A percentile compares a stretch with the other conserved stretches of the same genome.
phyloP scores from a whole-genome alignment of 2,113 vertebrate genomes.

The Numenius arquata region DNA sequence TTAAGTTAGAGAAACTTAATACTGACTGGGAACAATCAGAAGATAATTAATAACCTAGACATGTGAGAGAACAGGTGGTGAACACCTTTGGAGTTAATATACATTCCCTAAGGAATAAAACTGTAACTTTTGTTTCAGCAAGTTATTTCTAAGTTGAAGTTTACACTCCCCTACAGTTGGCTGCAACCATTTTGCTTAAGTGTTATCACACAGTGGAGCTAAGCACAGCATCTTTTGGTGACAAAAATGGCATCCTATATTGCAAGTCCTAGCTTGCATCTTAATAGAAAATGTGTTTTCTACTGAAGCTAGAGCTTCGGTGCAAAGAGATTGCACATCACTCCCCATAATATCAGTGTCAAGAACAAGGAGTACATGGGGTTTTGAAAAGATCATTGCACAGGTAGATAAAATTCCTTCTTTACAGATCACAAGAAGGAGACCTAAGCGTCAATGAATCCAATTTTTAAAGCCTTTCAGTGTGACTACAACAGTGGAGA shows the following conservation, averaged over 20 bases:
- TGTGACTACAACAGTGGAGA: background rate
- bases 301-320: background rate
- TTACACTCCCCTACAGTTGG: background rate
- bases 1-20: background rate
- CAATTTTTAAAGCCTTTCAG: background rate
- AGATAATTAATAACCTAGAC: background rate
- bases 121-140: background rate
- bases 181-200: background rate
- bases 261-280: background rate
- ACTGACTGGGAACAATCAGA: background rate
- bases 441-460: background rate
- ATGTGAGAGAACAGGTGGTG: background rate
- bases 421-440: background rate
- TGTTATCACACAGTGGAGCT: background rate
- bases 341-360: background rate
- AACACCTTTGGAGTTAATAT: background rate
- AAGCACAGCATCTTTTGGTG: background rate
- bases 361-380: background rate
- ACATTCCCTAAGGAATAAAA: background rate
- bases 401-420: background rate
- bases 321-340: background rate
- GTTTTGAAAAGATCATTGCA: constrained; percentile 38
- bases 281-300: background rate
- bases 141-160: background rate
- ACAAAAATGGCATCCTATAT: background rate